Conservation (phyloP, 2,113 vertebrate genomes). For the Pterocles orientalis region DNA sequence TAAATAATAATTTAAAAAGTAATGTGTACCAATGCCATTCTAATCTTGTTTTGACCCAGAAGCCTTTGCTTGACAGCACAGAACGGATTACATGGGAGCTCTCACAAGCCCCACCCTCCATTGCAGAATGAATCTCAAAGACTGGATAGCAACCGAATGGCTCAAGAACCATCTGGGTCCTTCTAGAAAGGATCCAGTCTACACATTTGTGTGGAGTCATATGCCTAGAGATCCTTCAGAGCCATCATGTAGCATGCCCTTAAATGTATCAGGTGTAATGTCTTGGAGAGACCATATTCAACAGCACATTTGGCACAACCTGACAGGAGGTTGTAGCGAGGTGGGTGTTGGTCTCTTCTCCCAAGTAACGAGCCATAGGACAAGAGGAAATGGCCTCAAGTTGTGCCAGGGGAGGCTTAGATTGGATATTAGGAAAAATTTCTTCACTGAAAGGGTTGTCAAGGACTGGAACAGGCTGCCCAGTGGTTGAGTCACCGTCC, state of each 20-base stretch:
- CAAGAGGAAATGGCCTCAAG: too few relatives aligned
- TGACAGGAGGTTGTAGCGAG: too few relatives aligned
- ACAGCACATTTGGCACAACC: not conserved
- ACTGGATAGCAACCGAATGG: not conserved
- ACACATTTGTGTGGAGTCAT: not conserved
- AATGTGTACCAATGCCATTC: not conserved
- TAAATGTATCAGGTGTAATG: accelerated
- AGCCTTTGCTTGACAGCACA: not conserved
- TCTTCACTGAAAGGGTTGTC: too few relatives aligned
- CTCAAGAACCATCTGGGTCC: not conserved
- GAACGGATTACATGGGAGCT: not conserved
- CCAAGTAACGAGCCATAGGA: too few relatives aligned
- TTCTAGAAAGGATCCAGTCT: not conserved
- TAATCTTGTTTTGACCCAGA: not conserved
- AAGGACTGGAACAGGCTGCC: too few relatives aligned
- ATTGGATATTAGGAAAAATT: too few relatives aligned
- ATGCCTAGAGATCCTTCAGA: not conserved
- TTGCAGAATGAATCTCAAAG: not conserved
- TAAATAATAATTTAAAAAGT: not conserved
- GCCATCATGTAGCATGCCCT: not conserved
- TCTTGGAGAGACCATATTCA: not conserved
- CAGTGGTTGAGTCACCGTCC: too few relatives aligned
- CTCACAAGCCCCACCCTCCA: not conserved
- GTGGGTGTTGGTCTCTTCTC: too few relatives aligned
- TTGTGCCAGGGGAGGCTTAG: too few relatives aligned